These are phyloP conservation scores for Eupithecia subfuscata DNA, from an alignment of 2,888 invertebrate species.

Conservation along the genomic window DNA sequence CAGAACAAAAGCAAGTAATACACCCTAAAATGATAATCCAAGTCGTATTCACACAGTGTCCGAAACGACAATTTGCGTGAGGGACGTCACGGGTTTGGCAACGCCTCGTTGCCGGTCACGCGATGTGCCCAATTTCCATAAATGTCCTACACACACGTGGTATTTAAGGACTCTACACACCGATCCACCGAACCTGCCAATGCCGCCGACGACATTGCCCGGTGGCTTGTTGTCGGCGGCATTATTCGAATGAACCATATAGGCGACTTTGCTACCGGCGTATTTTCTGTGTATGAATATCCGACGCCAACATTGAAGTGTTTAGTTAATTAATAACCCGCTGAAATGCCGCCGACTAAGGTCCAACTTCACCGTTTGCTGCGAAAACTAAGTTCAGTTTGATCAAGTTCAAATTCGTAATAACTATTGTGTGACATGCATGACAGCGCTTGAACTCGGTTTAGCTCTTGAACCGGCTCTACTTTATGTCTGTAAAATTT, in stretches of 20 bases:
- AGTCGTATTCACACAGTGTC: conserved; percentile 35
- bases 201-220: background rate
- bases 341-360: too few relatives aligned
- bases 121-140: conserved; percentile 69
- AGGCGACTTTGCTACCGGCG: background rate
- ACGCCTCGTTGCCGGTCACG: conserved; percentile 75
- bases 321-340: background rate
- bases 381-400: too few relatives aligned
- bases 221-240: background rate
- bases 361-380: too few relatives aligned
- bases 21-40: conserved; percentile 12
- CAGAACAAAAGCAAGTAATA: background rate
- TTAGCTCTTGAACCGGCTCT: too few relatives aligned
- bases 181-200: background rate
- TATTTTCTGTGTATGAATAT: background rate
- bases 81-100: conserved; percentile 64
- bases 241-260: background rate
- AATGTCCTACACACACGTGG: conserved; percentile 56
- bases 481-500: too few relatives aligned
- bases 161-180: background rate
- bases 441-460: too few relatives aligned
- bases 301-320: background rate
- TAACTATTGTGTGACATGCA: too few relatives aligned
- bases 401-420: too few relatives aligned
- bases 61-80: conserved; percentile 59